Evolutionary conservation across 2,113 vertebrate species (phyloP).

Genomic region (Polypterus senegalus): DNA sequence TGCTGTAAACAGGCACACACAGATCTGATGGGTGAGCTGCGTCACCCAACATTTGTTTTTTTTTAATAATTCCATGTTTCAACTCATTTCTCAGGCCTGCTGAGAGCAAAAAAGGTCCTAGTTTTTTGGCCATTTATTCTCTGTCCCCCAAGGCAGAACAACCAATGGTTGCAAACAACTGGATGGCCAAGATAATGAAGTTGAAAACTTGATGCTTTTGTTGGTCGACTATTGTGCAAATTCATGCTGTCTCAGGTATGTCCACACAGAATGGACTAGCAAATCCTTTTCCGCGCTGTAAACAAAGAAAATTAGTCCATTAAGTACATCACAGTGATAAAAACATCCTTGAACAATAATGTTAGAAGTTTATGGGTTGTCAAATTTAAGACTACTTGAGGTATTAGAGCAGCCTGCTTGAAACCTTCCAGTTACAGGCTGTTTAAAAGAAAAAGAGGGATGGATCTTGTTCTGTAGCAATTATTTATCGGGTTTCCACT

Average conservation of each 20-base stretch:
- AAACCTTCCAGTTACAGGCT: neutral
- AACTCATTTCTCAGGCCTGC: conserved; percentile 90
- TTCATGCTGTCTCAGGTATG: conserved; percentile 89
- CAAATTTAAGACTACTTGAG: neutral
- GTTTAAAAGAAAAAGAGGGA: neutral
- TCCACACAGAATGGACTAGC: conserved; percentile 90
- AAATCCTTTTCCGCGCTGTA: conserved; percentile 95
- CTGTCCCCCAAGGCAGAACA: conserved; percentile 54
- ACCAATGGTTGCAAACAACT: conserved; percentile 64
- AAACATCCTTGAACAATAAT: neutral
- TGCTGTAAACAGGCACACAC: conserved; percentile 98
- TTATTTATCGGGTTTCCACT: conserved; percentile 8
- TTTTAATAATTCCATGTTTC: conserved; percentile 62
- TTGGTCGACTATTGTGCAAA: conserved; percentile 88
- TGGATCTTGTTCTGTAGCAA: neutral
- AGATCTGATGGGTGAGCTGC: conserved; percentile 63
- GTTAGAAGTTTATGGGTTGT: too few species aligned
- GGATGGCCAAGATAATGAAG: conserved; percentile 78
- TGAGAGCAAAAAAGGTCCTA: conserved; percentile 74
- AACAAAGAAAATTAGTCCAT: conserved; percentile 50
- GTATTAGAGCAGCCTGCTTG: conserved; percentile 8
- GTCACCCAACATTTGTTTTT: conserved; percentile 34
- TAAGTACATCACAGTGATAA: conserved; percentile 16
- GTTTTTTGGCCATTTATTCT: conserved; percentile 41
- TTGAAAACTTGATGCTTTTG: conserved; percentile 78